Base-by-base conservation (phyloP, 2,888 invertebrate species). In the Trissolcus japonicus region DNA sequence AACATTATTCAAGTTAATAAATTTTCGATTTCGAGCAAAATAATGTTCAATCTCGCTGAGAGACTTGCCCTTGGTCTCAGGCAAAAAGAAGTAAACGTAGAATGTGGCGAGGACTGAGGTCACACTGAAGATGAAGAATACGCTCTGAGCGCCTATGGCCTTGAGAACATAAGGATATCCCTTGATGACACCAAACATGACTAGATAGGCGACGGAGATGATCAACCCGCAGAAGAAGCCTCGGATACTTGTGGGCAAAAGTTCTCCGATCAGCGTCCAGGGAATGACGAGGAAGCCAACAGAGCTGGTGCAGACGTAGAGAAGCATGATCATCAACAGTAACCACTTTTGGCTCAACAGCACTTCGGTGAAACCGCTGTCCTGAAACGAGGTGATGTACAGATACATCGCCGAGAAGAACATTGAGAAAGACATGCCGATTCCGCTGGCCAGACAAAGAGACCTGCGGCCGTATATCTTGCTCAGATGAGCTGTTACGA, bases 61-160 rank as follows among this genome's bases (percentile, higher is more conserved):
- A 51, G 88, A 91, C 85, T 91, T 92, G 0, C 92, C 91, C 21
- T 91, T 85, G 1, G 92, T 92, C 87, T 92, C 92, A 1, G 92
- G 92, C 55, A 92, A 82, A 80, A 89, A 91, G 14, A 90, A 83
- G 78, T 90, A 91, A 48, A 91, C 86, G 83, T 90, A 91, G 14
- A 83, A 80, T 2, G 90, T 88, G 9, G 90, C 90, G 0, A 89
- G 35, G 4, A 91, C 79, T 73, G 91, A 91, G 6, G 89, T 86
- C 7, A 88, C 78, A 13, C 90, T 89, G 80, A 92, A 90, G 61
- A 89, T 84, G 65, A 89, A 89, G 83, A 92, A 92, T 9, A 91
- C 83, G 43, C 86, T 85, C 48, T 90, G 87, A 0, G 90, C 86
- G 40, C 89, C 89, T 9, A 91, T 81, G 1, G 81, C 75, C 54